Evolutionary conservation across 2,888 invertebrate species (phyloP), one percentile per base, ranked within the genome.

Genomic region (Pandemis corylana): DNA sequence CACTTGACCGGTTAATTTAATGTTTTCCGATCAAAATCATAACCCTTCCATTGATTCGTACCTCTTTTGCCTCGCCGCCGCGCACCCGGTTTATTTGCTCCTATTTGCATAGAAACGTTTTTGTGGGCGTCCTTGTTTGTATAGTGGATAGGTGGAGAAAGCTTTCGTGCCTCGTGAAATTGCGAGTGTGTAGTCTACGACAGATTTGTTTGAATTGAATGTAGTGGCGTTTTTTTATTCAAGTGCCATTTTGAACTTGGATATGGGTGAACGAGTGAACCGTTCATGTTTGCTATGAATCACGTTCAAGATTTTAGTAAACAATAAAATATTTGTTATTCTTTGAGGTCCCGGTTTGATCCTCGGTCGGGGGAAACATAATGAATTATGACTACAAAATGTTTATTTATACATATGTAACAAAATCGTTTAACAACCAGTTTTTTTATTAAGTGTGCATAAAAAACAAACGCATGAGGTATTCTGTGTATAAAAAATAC

Each of bases 71-170:
- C 76, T 77, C 82, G 82, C 82, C 85, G 88, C 87, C 90, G 89
- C 89, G 86, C 89, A 89, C 89, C 85, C 89, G 88, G 90, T 93
- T 93, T 94, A 93, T 94, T 94, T 93, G 92, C 90, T 87, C 90
- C 86, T 93, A 94, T 94, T 94, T 94, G 93, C 94, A 94, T 94
- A 90, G 91, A 93, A 94, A 94, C 93, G 94, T 94, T 94, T 94
- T 94, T 93, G 92, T 90, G 91, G 92, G 90, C 90, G 91, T 90
- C 85, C 92, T 90, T 93, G 92, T 94, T 93, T 94, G 93, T 91
- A 89, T 87, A 91, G 91, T 87, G 90, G 90, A 89, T 92, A 93
- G 92, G 91, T 92, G 88, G 89, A 90, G 90, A 90, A 90, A 89
- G 89, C 90, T 89, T 87, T 80, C 86, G 85, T 83, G 84, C 83